These are phyloP conservation scores for Myocastor coypus DNA, from an alignment of 2,113 vertebrate species.

Conservation along the genomic window DNA sequence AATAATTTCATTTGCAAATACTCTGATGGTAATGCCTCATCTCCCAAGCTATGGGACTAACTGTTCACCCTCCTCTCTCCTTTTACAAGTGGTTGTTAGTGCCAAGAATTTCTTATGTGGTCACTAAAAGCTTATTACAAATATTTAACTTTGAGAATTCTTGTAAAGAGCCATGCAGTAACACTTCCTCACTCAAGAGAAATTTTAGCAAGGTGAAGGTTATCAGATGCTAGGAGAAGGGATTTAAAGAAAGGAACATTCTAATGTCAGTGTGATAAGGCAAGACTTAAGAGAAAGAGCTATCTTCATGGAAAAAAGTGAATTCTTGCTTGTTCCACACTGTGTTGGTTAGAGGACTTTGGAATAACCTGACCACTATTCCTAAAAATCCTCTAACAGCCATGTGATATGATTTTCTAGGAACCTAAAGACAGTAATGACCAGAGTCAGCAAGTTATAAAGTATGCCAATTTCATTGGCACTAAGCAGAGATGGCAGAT, in stretches of 20 bases:
- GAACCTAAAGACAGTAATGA: neutral
- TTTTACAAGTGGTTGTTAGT: slow-evolving; percentile 44
- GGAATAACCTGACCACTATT: neutral
- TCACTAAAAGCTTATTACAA: slow-evolving; percentile 1
- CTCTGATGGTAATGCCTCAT: slow-evolving; percentile 87
- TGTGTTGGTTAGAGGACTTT: slow-evolving; percentile 1
- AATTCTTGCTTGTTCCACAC: neutral
- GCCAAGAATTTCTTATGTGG: neutral
- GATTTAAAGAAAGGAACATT: neutral
- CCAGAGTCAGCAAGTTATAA: neutral
- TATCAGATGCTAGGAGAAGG: neutral
- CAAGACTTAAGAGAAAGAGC: slow-evolving; percentile 3
- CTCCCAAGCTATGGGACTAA: neutral
- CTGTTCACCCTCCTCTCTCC: slow-evolving; percentile 1
- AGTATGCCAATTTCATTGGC: neutral
- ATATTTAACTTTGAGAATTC: neutral
- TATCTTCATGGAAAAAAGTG: neutral
- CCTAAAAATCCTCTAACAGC: neutral
- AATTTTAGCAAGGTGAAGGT: slow-evolving; percentile 17
- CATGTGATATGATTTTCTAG: slow-evolving; percentile 36
- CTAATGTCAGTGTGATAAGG: neutral
- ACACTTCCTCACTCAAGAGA: neutral
- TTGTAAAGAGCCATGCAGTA: neutral
- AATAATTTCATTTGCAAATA: slow-evolving; percentile 99
- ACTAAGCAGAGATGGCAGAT: neutral